A percentile compares a stretch with the other conserved stretches of the same genome.
Conservation (phyloP, 2,113 vertebrate genomes). For the Cephalopholis sonnerati region DNA sequence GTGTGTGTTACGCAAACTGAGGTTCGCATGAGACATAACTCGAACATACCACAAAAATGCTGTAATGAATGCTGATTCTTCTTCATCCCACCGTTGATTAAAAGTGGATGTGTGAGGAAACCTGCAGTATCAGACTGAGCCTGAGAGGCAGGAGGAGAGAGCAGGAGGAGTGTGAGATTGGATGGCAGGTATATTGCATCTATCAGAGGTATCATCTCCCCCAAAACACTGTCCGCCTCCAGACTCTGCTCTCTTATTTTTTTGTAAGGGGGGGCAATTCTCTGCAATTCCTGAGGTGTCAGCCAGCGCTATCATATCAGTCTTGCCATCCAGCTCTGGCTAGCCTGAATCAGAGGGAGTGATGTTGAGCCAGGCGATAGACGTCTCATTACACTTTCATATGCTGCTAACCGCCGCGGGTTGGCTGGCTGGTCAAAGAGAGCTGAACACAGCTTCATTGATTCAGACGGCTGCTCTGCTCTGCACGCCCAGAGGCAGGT, state of each 20-base stretch:
- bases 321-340: conserved; percentile 45
- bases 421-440: conserved; percentile 68
- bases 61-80: background rate
- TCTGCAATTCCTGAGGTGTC: conserved; percentile 71
- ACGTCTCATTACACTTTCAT: conserved; percentile 83
- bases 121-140: conserved; percentile 3
- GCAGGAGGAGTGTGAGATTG: conserved; percentile 35
- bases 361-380: conserved; percentile 57
- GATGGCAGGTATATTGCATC: conserved; percentile 67
- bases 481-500: conserved; percentile 59
- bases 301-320: conserved; percentile 64
- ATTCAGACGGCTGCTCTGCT: conserved; percentile 59
- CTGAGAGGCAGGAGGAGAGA: conserved; percentile 37
- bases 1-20: conserved; percentile 31
- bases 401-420: conserved; percentile 62
- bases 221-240: conserved; percentile 61
- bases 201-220: conserved; percentile 67
- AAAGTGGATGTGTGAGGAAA: conserved; percentile 41
- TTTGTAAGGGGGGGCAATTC: conserved; percentile 48
- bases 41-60: background rate
- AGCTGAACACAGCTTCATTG: conserved; percentile 57
- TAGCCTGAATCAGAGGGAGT: conserved; percentile 48
- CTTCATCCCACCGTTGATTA: conserved; percentile 15
- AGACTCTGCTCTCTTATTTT: conserved; percentile 44
- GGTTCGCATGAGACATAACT: conserved; percentile 11